Conservation (phyloP, 2,888 invertebrate genomes). For the Pomacea canaliculata region DNA sequence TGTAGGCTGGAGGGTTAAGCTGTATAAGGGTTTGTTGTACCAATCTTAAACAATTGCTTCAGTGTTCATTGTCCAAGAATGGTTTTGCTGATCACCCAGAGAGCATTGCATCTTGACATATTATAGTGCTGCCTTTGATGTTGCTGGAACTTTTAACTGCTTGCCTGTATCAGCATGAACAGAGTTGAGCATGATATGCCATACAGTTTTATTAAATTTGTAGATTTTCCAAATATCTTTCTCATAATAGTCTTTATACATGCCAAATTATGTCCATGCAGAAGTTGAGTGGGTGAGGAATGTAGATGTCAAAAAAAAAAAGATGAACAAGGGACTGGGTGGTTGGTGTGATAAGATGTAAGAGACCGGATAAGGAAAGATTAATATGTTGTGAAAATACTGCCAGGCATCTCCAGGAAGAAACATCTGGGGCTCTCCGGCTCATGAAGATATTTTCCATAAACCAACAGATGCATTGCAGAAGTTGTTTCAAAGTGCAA, state of each 20-base stretch:
- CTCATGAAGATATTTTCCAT: conserved; percentile 38
- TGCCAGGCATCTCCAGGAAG: conserved; percentile 59
- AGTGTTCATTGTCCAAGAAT: too few species aligned
- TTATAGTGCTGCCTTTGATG: not conserved
- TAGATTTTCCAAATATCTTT: not conserved
- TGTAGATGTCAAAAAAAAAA: too few species aligned
- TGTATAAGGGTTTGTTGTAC: not conserved
- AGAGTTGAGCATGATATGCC: not conserved
- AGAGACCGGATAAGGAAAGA: too few species aligned
- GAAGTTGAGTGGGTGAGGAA: too few species aligned
- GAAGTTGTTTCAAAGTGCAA: conserved; percentile 59
- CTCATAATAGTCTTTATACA: too few species aligned
- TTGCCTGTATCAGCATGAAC: not conserved
- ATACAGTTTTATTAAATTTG: not conserved
- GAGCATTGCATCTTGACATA: too few species aligned
- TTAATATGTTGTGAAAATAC: not conserved
- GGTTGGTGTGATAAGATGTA: too few species aligned
- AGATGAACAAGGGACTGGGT: too few species aligned
- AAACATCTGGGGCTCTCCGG: conserved; percentile 67
- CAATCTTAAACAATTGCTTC: not conserved
- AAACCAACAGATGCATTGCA: conserved; percentile 52
- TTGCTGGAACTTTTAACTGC: not conserved
- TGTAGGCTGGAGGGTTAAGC: not conserved
- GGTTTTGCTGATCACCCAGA: too few species aligned
- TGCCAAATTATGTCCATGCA: too few species aligned